These are phyloP conservation scores for Trogon surrucura DNA, from an alignment of 2,113 vertebrate species.

Conservation along the genomic window DNA sequence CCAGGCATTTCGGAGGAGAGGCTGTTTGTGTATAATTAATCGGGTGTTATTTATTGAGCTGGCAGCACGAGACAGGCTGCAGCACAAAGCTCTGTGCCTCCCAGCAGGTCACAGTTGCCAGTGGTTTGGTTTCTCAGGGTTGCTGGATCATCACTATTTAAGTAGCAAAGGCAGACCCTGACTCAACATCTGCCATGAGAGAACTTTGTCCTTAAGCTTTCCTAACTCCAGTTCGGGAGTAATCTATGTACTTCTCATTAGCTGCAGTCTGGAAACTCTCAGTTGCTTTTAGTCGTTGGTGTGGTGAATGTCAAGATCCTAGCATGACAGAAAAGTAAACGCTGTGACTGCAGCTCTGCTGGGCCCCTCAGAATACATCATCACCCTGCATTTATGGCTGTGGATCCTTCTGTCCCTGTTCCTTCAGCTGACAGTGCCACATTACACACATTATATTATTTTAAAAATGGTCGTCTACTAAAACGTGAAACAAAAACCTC, in stretches of 20 bases:
- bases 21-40: not conserved
- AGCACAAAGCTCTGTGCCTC: not conserved
- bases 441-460: not conserved
- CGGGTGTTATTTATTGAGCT: not conserved
- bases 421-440: not conserved
- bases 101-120: not conserved
- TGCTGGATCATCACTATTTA: not conserved
- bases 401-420: not conserved
- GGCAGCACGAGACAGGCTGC: not conserved
- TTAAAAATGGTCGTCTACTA: not conserved
- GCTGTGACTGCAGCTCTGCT: not conserved
- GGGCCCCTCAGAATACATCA: not conserved
- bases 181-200: not conserved
- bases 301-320: not conserved
- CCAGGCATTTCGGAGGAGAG: not conserved
- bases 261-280: not conserved
- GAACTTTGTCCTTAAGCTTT: conserved; percentile 11
- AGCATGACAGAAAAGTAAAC: not conserved
- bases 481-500: conserved; percentile 24
- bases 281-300: not conserved
- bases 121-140: not conserved
- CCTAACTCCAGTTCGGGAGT: not conserved
- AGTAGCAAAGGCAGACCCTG: not conserved
- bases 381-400: not conserved
- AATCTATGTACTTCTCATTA: not conserved